These are phyloP conservation scores for Athetis lepigone DNA, from an alignment of 2,888 invertebrate genomes.

Conservation along the genomic window DNA sequence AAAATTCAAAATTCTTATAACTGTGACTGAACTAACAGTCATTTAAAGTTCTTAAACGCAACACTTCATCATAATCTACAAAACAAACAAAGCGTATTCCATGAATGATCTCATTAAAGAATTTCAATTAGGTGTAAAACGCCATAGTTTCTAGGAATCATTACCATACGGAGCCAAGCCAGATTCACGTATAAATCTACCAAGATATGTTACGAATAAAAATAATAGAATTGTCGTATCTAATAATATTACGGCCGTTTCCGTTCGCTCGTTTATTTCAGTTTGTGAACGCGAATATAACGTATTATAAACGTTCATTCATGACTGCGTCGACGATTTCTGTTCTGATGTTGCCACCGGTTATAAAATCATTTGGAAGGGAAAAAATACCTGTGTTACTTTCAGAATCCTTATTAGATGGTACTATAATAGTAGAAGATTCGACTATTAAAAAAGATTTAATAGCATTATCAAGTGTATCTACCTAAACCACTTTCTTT, in stretches of 20 bases:
- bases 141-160: slow-evolving; percentile 81
- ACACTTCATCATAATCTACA: slow-evolving; percentile 35
- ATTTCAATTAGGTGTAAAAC: slow-evolving; percentile 81
- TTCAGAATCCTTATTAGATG: neutral
- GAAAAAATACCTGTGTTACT: slow-evolving; percentile 13
- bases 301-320: slow-evolving; percentile 84
- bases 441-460: neutral
- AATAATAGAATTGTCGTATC: slow-evolving; percentile 90
- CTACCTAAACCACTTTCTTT: slow-evolving; percentile 36
- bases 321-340: slow-evolving; percentile 66
- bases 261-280: slow-evolving; percentile 89
- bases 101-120: slow-evolving; percentile 71
- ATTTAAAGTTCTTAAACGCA: slow-evolving; percentile 15
- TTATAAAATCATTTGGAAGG: slow-evolving; percentile 26
- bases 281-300: slow-evolving; percentile 87
- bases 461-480: slow-evolving; percentile 3
- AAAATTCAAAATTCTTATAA: neutral
- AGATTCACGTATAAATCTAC: slow-evolving; percentile 88
- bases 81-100: slow-evolving; percentile 68
- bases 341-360: slow-evolving; percentile 55
- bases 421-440: neutral
- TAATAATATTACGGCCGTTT: slow-evolving; percentile 89
- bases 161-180: slow-evolving; percentile 78
- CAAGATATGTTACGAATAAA: slow-evolving; percentile 90
- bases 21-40: neutral